Evolutionary conservation across 2,113 vertebrate genomes (phyloP), one percentile per base, ranked within the genome.

Genomic region (Reinhardtius hippoglossoides): DNA sequence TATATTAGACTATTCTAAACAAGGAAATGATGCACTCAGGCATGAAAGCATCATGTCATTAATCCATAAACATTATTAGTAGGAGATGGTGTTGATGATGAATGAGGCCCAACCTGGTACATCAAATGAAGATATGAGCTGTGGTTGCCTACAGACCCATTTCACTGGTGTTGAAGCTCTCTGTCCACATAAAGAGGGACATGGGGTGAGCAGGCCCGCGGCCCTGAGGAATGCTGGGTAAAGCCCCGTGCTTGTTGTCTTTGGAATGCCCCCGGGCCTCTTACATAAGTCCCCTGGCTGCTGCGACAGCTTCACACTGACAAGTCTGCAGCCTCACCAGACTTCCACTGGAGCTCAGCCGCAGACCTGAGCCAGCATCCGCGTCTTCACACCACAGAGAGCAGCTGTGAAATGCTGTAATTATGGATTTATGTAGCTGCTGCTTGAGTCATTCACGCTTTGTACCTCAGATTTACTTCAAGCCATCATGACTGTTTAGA

Each of bases 151-250:
- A 31, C 35, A 37, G 35, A 37, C 35, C 35, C 35, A 37, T 9
- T 37, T 37, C 35, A 5, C 31, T 31, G 31, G 6, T 7, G 31
- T 7, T 31, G 31, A 31, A 50, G 2, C 46, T 21, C 71, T 82
- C 78, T 62, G 56, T 67, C 42, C 65, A 21, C 10, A 54, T 71
- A 71, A 73, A 85, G 71, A 67, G 48, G 35, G 27, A n/a, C 16
- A 54, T 14, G 14, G 50, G 20, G 50, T n/a, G 50, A 61, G 16
- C 27, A 37, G 26, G 37, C 44, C 31, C 14, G 71, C 75, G n/a
- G 65, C 46, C 44, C 76, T 60, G 80, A 87, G 85, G 90, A 89
- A 92, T 91, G 87, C 84, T 83, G 84, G 83, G 80, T 83, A 16
- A 26, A 86, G 67, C 78, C 67, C 68, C 50, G 3, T 9, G 86